Evolutionary conservation across 2,797 vertebrate genomes (phyloP).

Genomic region (Ciconia nigra): DNA sequence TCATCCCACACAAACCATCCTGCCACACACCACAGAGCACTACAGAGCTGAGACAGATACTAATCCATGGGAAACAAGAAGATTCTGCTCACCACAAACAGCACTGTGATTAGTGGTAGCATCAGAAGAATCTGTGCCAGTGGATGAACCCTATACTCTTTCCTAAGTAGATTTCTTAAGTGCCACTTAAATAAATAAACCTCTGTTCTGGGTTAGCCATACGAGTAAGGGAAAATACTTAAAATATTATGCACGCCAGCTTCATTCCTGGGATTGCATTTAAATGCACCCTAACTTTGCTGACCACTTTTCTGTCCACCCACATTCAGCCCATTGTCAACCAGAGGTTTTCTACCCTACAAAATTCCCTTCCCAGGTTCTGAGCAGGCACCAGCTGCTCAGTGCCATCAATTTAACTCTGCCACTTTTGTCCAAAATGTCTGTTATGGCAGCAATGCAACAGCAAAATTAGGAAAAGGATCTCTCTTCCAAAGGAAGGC

Average conservation of each 20-base stretch:
- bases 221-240: not conserved
- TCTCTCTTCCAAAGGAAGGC: not conserved
- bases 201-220: not conserved
- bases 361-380: not conserved
- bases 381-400: not conserved
- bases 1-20: not conserved
- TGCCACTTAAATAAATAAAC: not conserved
- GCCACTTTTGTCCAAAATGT: not conserved
- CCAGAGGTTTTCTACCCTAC: not conserved
- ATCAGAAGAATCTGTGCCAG: not conserved
- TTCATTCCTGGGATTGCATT: not conserved
- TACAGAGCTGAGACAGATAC: not conserved
- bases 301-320: not conserved
- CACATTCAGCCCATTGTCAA: not conserved
- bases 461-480: not conserved
- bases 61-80: slow-evolving; percentile 31
- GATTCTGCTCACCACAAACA: slow-evolving; percentile 26
- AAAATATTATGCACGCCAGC: not conserved
- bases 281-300: not conserved
- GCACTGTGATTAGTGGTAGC: slow-evolving; percentile 34
- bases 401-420: not conserved
- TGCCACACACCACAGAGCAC: not conserved
- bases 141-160: not conserved
- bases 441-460: not conserved
- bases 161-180: not conserved